Percentiles rank a stretch among this genome's conserved stretches.
These are phyloP conservation scores for Saccostrea echinata DNA, from an alignment of 1,140 invertebrate species.

Conservation along the genomic window DNA sequence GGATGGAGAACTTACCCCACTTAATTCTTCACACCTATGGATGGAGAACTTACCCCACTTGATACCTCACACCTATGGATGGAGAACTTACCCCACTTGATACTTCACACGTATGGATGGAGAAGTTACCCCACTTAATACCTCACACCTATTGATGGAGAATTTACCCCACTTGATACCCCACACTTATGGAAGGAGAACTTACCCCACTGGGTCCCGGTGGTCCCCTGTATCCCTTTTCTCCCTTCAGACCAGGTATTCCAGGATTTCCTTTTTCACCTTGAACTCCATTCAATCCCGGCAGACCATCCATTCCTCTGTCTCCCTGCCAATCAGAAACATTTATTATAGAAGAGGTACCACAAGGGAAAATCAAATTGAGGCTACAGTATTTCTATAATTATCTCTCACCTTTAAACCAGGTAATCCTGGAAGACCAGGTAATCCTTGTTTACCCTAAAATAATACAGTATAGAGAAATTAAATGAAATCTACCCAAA, in stretches of 20 bases:
- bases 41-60: no score
- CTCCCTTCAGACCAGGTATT: constrained; percentile 65
- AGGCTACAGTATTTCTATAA: not conserved
- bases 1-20: no score
- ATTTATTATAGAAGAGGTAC: not conserved
- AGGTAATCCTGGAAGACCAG: constrained; percentile 77
- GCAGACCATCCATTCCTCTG: constrained; percentile 71
- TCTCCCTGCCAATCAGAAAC: constrained; percentile 66
- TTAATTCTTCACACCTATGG: no score
- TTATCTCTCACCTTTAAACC: constrained; percentile 72
- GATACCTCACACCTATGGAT: no score
- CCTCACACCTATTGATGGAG: no score
- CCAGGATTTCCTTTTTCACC: constrained; percentile 74
- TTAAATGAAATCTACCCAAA: not conserved
- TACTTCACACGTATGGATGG: no score
- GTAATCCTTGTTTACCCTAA: constrained; percentile 81
- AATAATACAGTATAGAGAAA: constrained; percentile 37
- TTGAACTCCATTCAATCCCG: constrained; percentile 69
- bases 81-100: no score
- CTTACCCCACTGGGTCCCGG: constrained; percentile 74
- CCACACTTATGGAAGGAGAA: not conserved
- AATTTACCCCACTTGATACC: no score
- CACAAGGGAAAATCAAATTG: not conserved
- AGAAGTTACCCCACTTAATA: no score
- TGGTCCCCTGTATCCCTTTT: constrained; percentile 65